phyloP scores from a whole-genome alignment of 2,797 vertebrate genomes.

The Xenopus petersii region DNA sequence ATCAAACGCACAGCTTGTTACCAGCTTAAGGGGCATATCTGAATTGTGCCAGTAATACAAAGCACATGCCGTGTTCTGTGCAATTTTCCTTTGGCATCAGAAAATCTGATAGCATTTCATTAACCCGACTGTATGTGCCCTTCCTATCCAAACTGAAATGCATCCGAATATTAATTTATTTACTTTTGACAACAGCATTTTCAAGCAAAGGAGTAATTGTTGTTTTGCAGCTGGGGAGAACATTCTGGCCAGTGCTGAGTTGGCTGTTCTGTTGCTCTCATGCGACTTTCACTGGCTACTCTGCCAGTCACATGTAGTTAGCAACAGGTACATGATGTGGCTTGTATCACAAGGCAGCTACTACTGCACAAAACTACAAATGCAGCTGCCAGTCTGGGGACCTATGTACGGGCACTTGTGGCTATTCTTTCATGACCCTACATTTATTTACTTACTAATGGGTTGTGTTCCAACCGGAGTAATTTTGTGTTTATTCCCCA shows the following conservation, averaged over 20 bases:
- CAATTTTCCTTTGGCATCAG: neutral
- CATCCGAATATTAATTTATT: no score
- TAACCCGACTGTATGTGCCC: neutral
- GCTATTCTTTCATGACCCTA: no score
- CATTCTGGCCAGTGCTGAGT: no score
- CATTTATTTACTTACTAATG: neutral
- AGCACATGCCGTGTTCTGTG: neutral
- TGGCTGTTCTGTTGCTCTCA: no score
- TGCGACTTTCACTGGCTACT: no score
- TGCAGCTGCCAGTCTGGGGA: neutral
- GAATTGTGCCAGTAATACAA: conserved; percentile 1
- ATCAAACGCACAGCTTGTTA: conserved; percentile 4
- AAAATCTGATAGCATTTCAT: neutral
- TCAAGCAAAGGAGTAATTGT: neutral
- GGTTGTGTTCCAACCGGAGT: no score
- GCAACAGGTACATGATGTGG: conserved; percentile 4
- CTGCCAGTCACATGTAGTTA: neutral
- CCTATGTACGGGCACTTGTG: no score
- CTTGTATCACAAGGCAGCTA: neutral
- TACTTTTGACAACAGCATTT: neutral
- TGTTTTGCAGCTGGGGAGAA: no score
- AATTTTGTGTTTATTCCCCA: no score
- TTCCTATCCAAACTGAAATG: neutral
- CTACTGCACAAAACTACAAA: neutral
- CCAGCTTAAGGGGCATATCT: neutral